Base-by-base conservation (phyloP, 2,888 invertebrate genomes). In the Eilema griseolum region DNA sequence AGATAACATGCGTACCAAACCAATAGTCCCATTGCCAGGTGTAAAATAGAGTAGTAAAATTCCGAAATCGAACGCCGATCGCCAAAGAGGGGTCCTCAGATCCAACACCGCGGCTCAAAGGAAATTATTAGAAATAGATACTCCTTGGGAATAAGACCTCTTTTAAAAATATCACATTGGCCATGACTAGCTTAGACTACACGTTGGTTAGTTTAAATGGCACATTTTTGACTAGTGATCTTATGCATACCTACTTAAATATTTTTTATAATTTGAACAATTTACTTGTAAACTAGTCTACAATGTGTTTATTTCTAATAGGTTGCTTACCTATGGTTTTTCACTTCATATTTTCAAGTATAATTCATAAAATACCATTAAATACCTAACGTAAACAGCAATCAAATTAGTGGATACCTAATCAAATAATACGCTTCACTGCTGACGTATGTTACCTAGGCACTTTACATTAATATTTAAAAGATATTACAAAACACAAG, bases 131-230 rank as follows among this genome's bases (percentile, higher is more conserved):
- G 41, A 16, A 16, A 14, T 41, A 52, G 52, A 59, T 37, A 62
- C 16, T 56, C 62, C 67, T 57, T 62, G 67, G 62, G 67, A 68
- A 61, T 12, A 62, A 68, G 56, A 68, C 56, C 28, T 52, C 28
- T 67, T 33, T 52, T 16, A 56, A 2, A 31, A 16, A 12, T 56
- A 46, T 46, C 46, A 46, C 46, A 20, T 52, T 52, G 46, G 20
- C 52, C 52, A 52, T n/a, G n/a, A 52, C 16, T 24, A 62, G 41
- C 37, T n/a, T 62, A 41, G 20, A 31, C 4, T 31, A 31, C 26
- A 59, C 26, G 1, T 26, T 26, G 16, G 20, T 20, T 24, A 20
- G 11, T 61, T 31, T 31, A 16, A 62, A 68, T 68, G 62, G 62
- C 67, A 62, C 67, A 33, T 61, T 41, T 52, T 61, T 16, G 28